Evolutionary conservation across 2,113 vertebrate species (phyloP), one percentile per base, ranked within the genome.

Genomic region (Oncorhynchus masou): DNA sequence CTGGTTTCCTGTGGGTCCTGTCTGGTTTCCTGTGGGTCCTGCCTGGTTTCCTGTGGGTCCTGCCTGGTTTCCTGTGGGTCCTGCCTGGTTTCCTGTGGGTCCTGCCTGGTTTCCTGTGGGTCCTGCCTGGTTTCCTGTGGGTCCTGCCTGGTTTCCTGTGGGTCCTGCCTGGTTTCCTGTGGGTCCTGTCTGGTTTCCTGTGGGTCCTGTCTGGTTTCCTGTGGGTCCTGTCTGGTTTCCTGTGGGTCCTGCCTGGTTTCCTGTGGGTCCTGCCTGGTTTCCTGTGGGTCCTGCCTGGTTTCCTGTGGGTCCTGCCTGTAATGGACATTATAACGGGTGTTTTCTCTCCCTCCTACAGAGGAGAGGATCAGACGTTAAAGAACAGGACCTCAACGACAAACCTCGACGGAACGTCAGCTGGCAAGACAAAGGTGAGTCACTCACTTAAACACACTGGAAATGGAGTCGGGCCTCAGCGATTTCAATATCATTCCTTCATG

Each of bases 371-470:
- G 93, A 96, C 80, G 57, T 87, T 59, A 93, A 93, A 65, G 94
- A 93, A 0, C 91, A 92, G 25, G 87, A 95, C 2, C 64, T 86
- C 74, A 90, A 92, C 0, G 95, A 95, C 84, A 97, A 96, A 91
- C 92, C 92, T 0, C 88, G 92, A 79, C 93, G 91, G 82, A 94
- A 93, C 1, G 87, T 96, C 79, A 95, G 94, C 91, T 96, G 96
- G 95, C 95, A 95, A 74, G 95, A 97, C 82, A 94, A 95, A 86
- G 96, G 96, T 97, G 16, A n/a, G 59, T 60, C 20, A 4, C 12
- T n/a, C 59, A 2, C 19, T 19, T 59, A 29, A 34, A 54, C 16
- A 54, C 51, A 54, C 51, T 15, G 51, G 51, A 54, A 54, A 12
- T 16, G 1, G 15, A 12, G 12, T 54, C 34, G 0, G 51, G 12